phyloP scores from a whole-genome alignment of 2,888 invertebrate genomes.

The Acanthopleura granulata region DNA sequence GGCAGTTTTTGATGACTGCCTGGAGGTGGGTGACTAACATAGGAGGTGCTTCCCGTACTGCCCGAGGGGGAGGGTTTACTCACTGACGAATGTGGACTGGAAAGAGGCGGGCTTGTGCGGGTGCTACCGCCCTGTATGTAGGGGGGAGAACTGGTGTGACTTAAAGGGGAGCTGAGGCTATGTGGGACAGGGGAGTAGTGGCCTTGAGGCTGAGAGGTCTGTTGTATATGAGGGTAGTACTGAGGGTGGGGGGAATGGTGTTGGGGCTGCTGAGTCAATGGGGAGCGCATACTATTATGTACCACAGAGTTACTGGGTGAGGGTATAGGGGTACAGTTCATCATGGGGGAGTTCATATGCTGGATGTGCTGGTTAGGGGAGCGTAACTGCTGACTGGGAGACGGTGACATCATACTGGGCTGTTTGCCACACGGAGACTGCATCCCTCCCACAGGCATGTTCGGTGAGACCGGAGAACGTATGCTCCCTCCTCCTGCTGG shows the following conservation, averaged over 20 bases:
- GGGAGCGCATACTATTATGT: background rate
- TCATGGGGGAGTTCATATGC: constrained; percentile 26
- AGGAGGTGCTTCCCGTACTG: constrained; percentile 22
- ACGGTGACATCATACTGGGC: constrained; percentile 34
- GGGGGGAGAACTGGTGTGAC: constrained; percentile 43
- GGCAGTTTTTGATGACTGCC: constrained; percentile 15
- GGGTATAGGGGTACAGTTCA: constrained; percentile 9
- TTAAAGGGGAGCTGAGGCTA: constrained; percentile 34
- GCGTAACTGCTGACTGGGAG: constrained; percentile 2
- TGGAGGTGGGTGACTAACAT: constrained; percentile 13
- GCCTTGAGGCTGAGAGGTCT: constrained; percentile 41
- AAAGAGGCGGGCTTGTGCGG: background rate
- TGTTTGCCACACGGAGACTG: constrained; percentile 49
- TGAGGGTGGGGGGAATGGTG: background rate
- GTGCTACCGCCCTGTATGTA: background rate
- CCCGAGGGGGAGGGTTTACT: constrained; percentile 19
- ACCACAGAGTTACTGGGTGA: constrained; percentile 5
- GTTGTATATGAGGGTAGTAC: constrained; percentile 16
- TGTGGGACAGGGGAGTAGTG: constrained; percentile 26
- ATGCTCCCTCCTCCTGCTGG: constrained; percentile 35
- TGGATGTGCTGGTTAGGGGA: constrained; percentile 37
- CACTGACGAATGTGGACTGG: constrained; percentile 3
- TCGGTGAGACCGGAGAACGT: constrained; percentile 33
- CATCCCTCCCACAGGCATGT: constrained; percentile 43
- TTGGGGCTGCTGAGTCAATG: background rate